Conservation (phyloP, 2,113 vertebrate genomes). For the Spea multiplicata region DNA sequence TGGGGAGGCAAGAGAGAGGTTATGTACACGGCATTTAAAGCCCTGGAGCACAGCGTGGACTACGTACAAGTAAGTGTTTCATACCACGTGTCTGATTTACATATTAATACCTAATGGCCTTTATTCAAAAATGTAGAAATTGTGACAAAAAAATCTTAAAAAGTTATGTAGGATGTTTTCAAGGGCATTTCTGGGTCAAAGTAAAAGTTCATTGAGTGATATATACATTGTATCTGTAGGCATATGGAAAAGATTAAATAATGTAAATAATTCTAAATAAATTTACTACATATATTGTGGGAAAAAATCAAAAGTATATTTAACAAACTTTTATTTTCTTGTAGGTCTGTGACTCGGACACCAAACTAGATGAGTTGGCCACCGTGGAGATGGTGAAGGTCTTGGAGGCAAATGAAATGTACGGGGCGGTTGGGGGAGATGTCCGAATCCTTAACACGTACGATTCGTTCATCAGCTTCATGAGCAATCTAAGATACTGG, state of each 20-base stretch:
- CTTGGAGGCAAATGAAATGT: constrained; percentile 72
- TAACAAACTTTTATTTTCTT: background rate
- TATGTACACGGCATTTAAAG: constrained; percentile 64
- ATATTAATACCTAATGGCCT: too few relatives aligned
- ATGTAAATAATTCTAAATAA: too few relatives aligned
- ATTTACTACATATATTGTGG: too few relatives aligned
- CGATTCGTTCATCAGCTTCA: constrained; percentile 86
- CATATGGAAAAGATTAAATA: too few relatives aligned
- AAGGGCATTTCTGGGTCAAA: too few relatives aligned
- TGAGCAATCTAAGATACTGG: constrained; percentile 66
- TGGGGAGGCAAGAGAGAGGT: too few relatives aligned
- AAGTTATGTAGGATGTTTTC: too few relatives aligned
- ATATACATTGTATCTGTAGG: too few relatives aligned
- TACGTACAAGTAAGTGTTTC: constrained; percentile 74
- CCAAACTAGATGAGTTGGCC: constrained; percentile 77
- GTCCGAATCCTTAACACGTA: constrained; percentile 82
- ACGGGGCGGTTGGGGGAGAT: constrained; percentile 83
- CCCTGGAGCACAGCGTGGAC: constrained; percentile 77
- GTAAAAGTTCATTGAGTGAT: too few relatives aligned
- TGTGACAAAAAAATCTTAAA: too few relatives aligned
- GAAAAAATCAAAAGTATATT: too few relatives aligned
- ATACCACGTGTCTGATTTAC: background rate
- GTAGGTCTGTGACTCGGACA: constrained; percentile 88
- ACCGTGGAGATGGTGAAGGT: constrained; percentile 79
- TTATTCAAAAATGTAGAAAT: too few relatives aligned